These are phyloP conservation scores for Hybos culiciformis DNA, from an alignment of 2,888 invertebrate species.

Conservation along the genomic window DNA sequence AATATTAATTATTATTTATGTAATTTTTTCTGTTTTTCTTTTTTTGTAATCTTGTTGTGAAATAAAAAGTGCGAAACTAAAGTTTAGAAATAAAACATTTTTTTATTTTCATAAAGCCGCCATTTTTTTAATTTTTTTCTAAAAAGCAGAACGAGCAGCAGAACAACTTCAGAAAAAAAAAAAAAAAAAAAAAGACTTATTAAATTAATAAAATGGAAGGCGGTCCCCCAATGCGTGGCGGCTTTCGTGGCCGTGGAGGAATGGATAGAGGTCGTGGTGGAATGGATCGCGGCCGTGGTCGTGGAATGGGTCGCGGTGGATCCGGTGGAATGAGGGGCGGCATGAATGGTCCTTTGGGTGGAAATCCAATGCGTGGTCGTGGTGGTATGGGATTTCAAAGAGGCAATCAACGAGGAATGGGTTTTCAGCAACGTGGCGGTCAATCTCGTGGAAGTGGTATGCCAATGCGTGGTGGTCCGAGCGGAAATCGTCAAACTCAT, in stretches of 20 bases:
- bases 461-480: slow-evolving; percentile 16
- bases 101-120: too few relatives aligned
- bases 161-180: too few relatives aligned
- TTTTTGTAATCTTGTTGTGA: too few relatives aligned
- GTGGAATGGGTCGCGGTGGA: slow-evolving; percentile 34
- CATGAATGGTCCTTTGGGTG: slow-evolving; percentile 28
- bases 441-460: slow-evolving; percentile 14
- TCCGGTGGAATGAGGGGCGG: slow-evolving; percentile 30
- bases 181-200: too few relatives aligned
- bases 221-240: slow-evolving; percentile 28
- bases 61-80: too few relatives aligned
- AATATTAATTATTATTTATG: too few relatives aligned
- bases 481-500: slow-evolving; percentile 30
- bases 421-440: slow-evolving; percentile 19
- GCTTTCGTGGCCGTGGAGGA: slow-evolving; percentile 28
- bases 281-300: slow-evolving; percentile 32
- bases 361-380: slow-evolving; percentile 26
- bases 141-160: too few relatives aligned
- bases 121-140: too few relatives aligned
- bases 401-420: slow-evolving; percentile 25
- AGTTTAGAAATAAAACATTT: too few relatives aligned
- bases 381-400: slow-evolving; percentile 24
- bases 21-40: too few relatives aligned
- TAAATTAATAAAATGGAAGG: slow-evolving; percentile 17
- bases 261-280: slow-evolving; percentile 26